Conservation (phyloP, 2,797 vertebrate genomes). For the Discoglossus pictus region DNA sequence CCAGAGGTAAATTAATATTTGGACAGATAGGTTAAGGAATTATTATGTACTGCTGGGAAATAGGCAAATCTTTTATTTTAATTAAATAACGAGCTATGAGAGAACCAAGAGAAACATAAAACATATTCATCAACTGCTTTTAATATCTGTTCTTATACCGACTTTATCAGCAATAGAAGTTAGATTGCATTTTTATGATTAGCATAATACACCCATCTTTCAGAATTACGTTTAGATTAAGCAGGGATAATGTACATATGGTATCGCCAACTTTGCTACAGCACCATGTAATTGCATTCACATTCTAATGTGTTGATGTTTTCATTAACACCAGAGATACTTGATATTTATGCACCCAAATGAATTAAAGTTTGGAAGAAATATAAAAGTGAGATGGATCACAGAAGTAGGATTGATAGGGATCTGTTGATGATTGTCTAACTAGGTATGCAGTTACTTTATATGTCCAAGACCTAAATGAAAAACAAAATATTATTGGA, state of each 20-base stretch:
- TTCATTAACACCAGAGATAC: background rate
- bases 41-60: slow-evolving; percentile 33
- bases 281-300: slow-evolving; percentile 5
- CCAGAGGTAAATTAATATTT: slow-evolving; percentile 31
- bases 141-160: slow-evolving; percentile 27
- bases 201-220: slow-evolving; percentile 16
- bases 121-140: slow-evolving; percentile 28
- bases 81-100: slow-evolving; percentile 43
- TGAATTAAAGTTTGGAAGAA: too few relatives aligned
- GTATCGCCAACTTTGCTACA: slow-evolving; percentile 1
- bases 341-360: too few relatives aligned
- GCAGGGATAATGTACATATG: slow-evolving; percentile 12
- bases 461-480: too few relatives aligned
- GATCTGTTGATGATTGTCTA: too few relatives aligned
- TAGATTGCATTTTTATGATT: slow-evolving; percentile 31
- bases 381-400: too few relatives aligned
- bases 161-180: slow-evolving; percentile 23
- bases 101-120: slow-evolving; percentile 28
- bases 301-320: background rate
- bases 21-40: slow-evolving; percentile 38
- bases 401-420: too few relatives aligned
- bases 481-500: too few relatives aligned
- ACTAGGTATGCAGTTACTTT: too few relatives aligned
- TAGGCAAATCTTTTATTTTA: slow-evolving; percentile 39
- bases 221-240: slow-evolving; percentile 25